Evolutionary conservation across 2,113 vertebrate genomes (phyloP).

Genomic region (Stomatorhinus ivindoensis): DNA sequence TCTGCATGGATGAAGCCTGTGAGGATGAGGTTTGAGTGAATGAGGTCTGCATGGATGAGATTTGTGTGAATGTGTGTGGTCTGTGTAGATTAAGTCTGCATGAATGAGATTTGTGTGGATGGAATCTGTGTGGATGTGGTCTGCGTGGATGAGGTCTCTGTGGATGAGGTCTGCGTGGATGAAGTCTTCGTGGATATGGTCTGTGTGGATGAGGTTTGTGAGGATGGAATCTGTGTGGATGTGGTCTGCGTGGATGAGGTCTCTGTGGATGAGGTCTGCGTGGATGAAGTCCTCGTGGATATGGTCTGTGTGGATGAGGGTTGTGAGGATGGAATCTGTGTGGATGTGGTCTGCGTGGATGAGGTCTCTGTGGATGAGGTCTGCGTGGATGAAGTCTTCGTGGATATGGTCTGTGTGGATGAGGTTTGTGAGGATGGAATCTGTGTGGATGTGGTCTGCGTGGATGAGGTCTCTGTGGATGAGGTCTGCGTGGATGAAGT

Average conservation of each 20-base stretch:
- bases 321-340: neutral
- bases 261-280: neutral
- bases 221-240: neutral
- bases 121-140: neutral
- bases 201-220: neutral
- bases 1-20: neutral
- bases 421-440: neutral
- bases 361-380: neutral
- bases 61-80: neutral
- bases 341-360: neutral
- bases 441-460: neutral
- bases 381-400: neutral
- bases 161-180: neutral
- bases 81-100: neutral
- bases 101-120: neutral
- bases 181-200: neutral
- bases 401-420: neutral
- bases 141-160: neutral
- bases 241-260: neutral
- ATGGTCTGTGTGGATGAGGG: neutral
- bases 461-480: neutral
- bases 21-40: neutral
- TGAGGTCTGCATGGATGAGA: neutral
- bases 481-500: neutral
- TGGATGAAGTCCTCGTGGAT: neutral